phyloP scores from a whole-genome alignment of 2,113 vertebrate genomes.

The Machaerirhynchus nigripectus region DNA sequence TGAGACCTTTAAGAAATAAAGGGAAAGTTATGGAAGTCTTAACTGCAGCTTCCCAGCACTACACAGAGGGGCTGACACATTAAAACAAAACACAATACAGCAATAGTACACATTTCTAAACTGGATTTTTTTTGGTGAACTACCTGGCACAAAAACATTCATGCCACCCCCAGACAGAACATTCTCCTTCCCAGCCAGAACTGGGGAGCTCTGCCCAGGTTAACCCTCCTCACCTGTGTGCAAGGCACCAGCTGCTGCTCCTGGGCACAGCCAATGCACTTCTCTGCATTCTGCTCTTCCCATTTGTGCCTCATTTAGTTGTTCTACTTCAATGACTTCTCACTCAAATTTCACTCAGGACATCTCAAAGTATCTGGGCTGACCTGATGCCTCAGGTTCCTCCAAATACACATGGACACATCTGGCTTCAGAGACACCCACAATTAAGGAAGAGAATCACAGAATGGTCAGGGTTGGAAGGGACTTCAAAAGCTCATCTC shows the following conservation, averaged over 20 bases:
- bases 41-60: not conserved
- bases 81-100: not conserved
- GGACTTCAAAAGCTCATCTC: not conserved
- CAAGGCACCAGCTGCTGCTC: not conserved
- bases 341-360: not conserved
- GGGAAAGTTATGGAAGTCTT: not conserved
- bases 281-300: not conserved
- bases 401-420: fast-evolving
- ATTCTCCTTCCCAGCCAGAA: not conserved
- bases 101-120: not conserved
- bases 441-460: not conserved
- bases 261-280: not conserved
- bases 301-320: not conserved
- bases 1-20: not conserved
- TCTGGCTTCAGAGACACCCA: not conserved
- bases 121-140: not conserved
- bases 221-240: not conserved
- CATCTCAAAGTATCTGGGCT: not conserved
- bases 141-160: not conserved
- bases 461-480: not conserved
- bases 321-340: not conserved
- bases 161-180: fast-evolving
- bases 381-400: not conserved
- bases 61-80: not conserved
- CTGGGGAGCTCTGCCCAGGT: not conserved